Percentiles rank a stretch among this genome's conserved stretches.
Evolutionary conservation across 2,113 vertebrate species (phyloP).

Genomic region (Tyrannus savana): DNA sequence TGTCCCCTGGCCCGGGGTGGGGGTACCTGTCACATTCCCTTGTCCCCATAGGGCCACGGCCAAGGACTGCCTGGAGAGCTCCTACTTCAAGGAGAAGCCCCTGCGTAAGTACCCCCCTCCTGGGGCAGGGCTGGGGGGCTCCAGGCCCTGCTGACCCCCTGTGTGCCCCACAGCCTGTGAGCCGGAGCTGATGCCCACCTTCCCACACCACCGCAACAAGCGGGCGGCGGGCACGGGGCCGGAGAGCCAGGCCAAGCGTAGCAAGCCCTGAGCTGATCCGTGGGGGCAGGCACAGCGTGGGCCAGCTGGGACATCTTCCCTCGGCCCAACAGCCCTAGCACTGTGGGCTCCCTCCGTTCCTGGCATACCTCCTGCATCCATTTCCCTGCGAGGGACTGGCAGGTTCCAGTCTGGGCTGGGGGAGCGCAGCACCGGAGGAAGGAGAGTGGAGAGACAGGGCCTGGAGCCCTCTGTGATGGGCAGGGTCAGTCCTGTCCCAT

Average conservation of each 20-base stretch:
- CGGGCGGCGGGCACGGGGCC: not conserved
- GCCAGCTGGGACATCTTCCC: not conserved
- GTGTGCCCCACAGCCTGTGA: constrained; percentile 82
- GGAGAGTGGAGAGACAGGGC: not conserved
- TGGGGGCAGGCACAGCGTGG: fast-evolving
- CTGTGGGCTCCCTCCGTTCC: not conserved
- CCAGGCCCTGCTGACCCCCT: not conserved
- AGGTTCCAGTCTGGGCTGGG: not conserved
- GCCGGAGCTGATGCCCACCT: constrained; percentile 96
- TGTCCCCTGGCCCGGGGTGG: not conserved
- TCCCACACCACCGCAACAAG: constrained; percentile 97
- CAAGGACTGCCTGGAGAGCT: constrained; percentile 90
- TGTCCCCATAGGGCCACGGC: constrained; percentile 81
- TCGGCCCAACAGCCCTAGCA: fast-evolving
- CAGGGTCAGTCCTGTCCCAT: fast-evolving
- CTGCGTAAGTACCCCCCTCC: constrained; percentile 80
- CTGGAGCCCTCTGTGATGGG: fast-evolving
- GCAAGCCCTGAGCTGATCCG: constrained; percentile 75
- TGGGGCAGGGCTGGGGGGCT: not conserved
- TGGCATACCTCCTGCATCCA: fast-evolving
- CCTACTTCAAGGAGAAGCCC: constrained; percentile 98
- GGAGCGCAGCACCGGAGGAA: fast-evolving
- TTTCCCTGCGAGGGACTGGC: fast-evolving
- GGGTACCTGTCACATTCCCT: fast-evolving
- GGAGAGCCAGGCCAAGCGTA: constrained; percentile 80